A percentile compares a stretch with the other conserved stretches of the same genome.
phyloP scores from a whole-genome alignment of 2,888 invertebrate species.

The Pimpla rufipes region DNA sequence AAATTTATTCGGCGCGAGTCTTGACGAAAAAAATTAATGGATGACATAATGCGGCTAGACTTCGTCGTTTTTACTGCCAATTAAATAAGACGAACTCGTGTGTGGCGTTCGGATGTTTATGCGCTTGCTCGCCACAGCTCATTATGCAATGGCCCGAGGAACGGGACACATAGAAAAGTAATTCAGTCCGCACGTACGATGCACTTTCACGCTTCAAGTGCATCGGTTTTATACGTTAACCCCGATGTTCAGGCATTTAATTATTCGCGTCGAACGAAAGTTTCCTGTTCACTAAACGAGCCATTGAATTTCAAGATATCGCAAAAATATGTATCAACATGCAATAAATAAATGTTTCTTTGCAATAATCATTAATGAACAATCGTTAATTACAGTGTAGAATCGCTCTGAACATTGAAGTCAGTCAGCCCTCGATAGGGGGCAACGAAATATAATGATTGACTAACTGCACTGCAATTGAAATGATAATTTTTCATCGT shows the following conservation, averaged over 20 bases:
- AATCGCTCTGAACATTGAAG: neutral
- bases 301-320: neutral
- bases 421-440: no score
- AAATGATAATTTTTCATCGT: neutral
- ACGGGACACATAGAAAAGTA: neutral
- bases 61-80: neutral
- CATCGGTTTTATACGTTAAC: neutral
- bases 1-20: neutral
- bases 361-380: neutral
- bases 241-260: neutral
- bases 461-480: no score
- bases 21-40: neutral
- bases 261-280: neutral
- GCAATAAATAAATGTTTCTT: neutral
- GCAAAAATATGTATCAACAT: neutral
- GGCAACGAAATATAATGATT: neutral
- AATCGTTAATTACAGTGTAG: neutral
- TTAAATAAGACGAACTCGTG: neutral
- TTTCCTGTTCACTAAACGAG: neutral
- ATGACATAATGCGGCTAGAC: neutral
- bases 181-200: neutral
- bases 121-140: neutral
- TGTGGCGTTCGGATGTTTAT: neutral
- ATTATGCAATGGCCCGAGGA: neutral
- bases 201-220: neutral